Evolutionary conservation across 2,113 vertebrate species (phyloP), one percentile per base, ranked within the genome.

Genomic region (Benitochromis conjunctus): DNA sequence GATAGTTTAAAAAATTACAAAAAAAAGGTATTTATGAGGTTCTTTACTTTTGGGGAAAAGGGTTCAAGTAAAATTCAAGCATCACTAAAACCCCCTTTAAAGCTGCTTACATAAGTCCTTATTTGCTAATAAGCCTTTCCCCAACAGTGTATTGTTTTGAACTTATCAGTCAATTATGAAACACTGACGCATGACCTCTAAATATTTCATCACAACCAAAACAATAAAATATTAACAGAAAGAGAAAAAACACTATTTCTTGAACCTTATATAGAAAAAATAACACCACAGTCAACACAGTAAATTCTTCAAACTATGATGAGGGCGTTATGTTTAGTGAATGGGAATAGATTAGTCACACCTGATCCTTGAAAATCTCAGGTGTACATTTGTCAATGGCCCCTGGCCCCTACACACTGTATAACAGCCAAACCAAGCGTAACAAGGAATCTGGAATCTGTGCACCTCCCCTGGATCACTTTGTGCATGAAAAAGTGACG

Each of bases 301-400:
- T 80, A 26, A 19, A 53, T 62, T 79, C 62, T 62, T 86, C 46
- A 58, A 88, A 86, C 6, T 12, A 12, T 82, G 6, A 76, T 6
- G 19, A 31, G 71, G 93, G 60, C 56, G 4, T 53, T 21, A 80
- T 86, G 81, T 83, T 77, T 79, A 85, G 14, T 85, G 85, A 89
- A 58, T 43, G 36, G 71, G 18, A 64, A 71, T 38, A 74, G 14
- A 83, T 91, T 54, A 87, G 80, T 71, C 74, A 85, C 92, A 94
- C 85, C 93, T 94, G 92, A 90, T 80, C 81, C 85, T 83, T 54
- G 79, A 9, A 43, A 83, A 90, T 81, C 89, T 87, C 88, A 92
- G 85, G 88, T 94, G 92, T 51, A 83, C 80, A 80, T 74, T 80
- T 83, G 55, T 88, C 51, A 66, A 56, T 43, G 86, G 79, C 91